These are phyloP conservation scores for Chrysina gloriosa DNA, from an alignment of 2,888 invertebrate species.

Conservation along the genomic window DNA sequence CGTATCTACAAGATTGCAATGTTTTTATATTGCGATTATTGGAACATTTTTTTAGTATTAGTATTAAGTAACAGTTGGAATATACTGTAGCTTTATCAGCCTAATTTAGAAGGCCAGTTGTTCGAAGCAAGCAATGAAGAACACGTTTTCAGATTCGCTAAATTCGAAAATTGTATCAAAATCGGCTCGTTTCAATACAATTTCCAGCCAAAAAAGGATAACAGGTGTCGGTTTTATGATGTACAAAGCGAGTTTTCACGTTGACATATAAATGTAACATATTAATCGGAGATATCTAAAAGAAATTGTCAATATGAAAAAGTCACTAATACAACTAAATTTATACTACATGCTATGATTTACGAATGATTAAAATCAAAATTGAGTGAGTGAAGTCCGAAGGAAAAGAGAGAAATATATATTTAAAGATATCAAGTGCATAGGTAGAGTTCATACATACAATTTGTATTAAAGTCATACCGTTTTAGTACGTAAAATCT, in stretches of 20 bases:
- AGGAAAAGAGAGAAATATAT: neutral
- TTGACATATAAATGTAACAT: constrained; percentile 12
- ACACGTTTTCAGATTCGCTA: constrained; percentile 14
- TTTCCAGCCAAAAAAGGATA: constrained; percentile 17
- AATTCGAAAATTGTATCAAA: constrained; percentile 21
- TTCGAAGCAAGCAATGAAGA: constrained; percentile 40
- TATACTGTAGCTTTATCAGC: constrained; percentile 46
- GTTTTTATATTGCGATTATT: constrained; percentile 31
- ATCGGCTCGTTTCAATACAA: neutral
- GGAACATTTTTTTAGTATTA: constrained; percentile 12
- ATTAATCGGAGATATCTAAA: constrained; percentile 3
- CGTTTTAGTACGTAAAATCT: too few relatives aligned
- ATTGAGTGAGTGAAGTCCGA: neutral
- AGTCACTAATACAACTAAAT: constrained; percentile 9
- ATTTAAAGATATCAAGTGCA: neutral
- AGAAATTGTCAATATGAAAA: constrained; percentile 21
- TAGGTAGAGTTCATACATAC: neutral
- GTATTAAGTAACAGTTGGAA: constrained; percentile 54
- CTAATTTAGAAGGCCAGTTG: constrained; percentile 27
- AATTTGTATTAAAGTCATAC: too few relatives aligned
- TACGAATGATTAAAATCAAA: constrained; percentile 10
- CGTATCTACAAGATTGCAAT: constrained; percentile 66
- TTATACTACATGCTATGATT: constrained; percentile 26
- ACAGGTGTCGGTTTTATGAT: neutral
- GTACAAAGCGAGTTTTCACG: constrained; percentile 6